A percentile compares a stretch with the other conserved stretches of the same genome.
phyloP scores from a whole-genome alignment of 2,113 vertebrate species.

The Bucco capensis region DNA sequence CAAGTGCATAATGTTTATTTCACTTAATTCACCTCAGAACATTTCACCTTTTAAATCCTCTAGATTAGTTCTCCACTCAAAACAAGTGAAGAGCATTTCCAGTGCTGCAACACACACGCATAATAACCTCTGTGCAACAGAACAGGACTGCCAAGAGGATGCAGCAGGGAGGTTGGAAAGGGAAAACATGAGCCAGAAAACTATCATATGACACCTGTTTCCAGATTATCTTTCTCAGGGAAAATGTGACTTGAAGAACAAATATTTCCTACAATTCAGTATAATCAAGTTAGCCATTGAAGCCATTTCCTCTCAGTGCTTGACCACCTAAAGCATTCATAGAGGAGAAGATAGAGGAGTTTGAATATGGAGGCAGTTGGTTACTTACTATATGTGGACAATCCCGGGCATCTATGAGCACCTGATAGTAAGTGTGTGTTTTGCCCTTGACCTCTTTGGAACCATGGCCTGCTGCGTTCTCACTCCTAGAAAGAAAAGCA shows the following conservation, averaged over 20 bases:
- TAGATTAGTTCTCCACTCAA: neutral
- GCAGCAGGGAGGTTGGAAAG: neutral
- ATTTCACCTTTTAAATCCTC: neutral
- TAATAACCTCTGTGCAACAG: neutral
- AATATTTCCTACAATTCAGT: neutral
- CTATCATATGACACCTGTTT: neutral
- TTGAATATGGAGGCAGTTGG: neutral
- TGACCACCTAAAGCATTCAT: neutral
- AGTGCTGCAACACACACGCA: neutral
- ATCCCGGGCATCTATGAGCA: slow-evolving; percentile 92
- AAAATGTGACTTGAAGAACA: neutral
- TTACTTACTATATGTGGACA: slow-evolving; percentile 95
- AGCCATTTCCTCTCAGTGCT: neutral
- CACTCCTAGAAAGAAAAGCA: slow-evolving; percentile 60
- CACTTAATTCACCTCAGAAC: neutral
- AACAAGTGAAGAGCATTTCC: neutral
- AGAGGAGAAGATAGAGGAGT: neutral
- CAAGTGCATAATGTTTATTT: fast-evolving
- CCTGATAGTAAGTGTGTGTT: slow-evolving; percentile 97
- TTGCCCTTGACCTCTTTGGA: slow-evolving; percentile 97
- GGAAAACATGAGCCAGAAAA: neutral
- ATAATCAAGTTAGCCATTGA: neutral
- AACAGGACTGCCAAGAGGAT: neutral
- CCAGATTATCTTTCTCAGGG: neutral
- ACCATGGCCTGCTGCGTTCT: slow-evolving; percentile 81